Base-by-base conservation (phyloP, 1,140 invertebrate species). In the Oreohelix idahoensis region DNA sequence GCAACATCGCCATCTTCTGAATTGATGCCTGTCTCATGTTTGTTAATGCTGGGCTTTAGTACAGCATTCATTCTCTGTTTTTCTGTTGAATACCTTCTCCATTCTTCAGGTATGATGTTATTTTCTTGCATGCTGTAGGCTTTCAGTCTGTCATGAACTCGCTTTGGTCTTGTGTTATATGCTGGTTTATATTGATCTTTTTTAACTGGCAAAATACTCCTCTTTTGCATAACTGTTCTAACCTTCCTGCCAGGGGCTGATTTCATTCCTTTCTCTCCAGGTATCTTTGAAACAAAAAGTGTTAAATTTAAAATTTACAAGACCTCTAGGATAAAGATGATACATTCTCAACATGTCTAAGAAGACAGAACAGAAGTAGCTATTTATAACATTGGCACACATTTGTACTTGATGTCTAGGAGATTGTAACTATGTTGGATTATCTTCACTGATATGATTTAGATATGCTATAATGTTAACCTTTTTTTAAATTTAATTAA, bases 241-340 rank as follows among this genome's bases (percentile, higher is more conserved):
- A 74, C 8, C 10, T 74, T 74, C 10, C 42, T 74, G n/a, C 8
- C 23, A 10, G 23, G 26, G n/a, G 38, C 38, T 42, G 71, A 2
- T 39, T 49, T 42, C 17, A n/a, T 42, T 20, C 71, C 29, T 23
- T 42, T 74, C 29, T 15, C 32, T 32, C 36, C 35, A 73, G 66
- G 51, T 69, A 73, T 79, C 39, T 81, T 83, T 49, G 26, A 51
- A 78, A 42, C 70, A 39, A 78, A 66, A 66, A 66, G 8, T 58
- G 63, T 66, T 11, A 29, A 66, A 66, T 66, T 29, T 32, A 29
- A 32, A 29, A 66, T 66, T 2, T 17, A 32, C 29, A 32, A 66
- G 11, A 32, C 5, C 63, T 66, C 53, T 23, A 58, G 26, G 23
- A 15, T 10, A 58, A 20, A 81, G 39, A 49, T 58, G 53, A n/a